Conservation (phyloP, 2,888 invertebrate genomes). For the Eudasyphora cyanicolor region DNA sequence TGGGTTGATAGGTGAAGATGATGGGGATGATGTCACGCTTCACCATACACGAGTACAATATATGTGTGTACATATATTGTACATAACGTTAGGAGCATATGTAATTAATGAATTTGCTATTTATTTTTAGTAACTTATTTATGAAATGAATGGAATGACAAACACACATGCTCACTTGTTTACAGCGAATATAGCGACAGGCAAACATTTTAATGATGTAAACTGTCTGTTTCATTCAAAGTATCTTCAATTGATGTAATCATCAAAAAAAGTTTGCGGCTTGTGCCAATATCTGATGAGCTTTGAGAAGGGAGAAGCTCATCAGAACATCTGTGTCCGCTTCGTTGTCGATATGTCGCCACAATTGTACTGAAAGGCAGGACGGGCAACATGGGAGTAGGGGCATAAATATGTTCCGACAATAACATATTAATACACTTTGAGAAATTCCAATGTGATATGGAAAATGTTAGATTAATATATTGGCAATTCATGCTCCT, state of each 20-base stretch:
- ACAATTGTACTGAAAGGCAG: background rate
- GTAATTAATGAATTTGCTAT: constrained; percentile 58
- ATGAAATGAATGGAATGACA: constrained; percentile 1
- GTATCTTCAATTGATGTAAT: constrained; percentile 1
- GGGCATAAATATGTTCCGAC: background rate
- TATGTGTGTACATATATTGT: too few species aligned
- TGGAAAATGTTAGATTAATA: too few species aligned
- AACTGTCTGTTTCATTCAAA: constrained; percentile 11
- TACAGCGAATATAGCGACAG: too few species aligned
- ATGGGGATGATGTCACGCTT: constrained; percentile 22
- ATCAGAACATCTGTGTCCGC: constrained; percentile 7
- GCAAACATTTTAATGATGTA: constrained; percentile 32
- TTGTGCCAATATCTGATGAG: background rate
- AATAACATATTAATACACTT: background rate
- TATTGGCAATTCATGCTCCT: too few species aligned
- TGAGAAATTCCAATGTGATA: too few species aligned
- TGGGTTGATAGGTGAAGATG: background rate
- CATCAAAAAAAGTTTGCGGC: background rate
- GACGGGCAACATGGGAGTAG: background rate
- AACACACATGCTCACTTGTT: too few species aligned
- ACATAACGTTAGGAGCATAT: constrained; percentile 42
- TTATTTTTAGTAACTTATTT: constrained; percentile 38
- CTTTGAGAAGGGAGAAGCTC: background rate
- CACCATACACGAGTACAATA: background rate
- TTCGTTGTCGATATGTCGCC: background rate